A percentile compares a stretch with the other conserved stretches of the same genome.
Conservation (phyloP, 2,797 vertebrate genomes). For the Dryobates pubescens region DNA sequence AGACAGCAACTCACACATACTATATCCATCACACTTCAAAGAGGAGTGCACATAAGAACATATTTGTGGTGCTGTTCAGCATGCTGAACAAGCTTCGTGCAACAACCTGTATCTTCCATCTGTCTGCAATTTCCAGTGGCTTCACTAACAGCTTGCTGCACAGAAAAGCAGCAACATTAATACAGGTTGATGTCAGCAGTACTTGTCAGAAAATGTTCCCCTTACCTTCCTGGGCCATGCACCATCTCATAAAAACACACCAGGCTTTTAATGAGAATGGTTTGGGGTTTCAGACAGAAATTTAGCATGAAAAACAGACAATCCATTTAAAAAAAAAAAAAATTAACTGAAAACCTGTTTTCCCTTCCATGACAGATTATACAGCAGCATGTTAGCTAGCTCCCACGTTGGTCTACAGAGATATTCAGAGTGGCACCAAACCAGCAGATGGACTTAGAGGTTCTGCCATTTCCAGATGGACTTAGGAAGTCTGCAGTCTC, state of each 20-base stretch:
- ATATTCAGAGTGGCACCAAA: neutral
- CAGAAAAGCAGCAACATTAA: conserved; percentile 31
- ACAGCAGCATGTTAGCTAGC: neutral
- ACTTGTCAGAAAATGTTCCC: conserved; percentile 18
- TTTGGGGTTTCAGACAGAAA: conserved; percentile 37
- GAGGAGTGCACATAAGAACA: conserved; percentile 4
- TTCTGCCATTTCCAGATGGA: neutral
- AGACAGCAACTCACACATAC: conserved; percentile 52
- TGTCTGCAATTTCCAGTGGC: conserved; percentile 51
- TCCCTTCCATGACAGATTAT: conserved; percentile 40
- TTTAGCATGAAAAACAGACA: conserved; percentile 50
- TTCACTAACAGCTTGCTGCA: conserved; percentile 28
- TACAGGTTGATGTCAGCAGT: conserved; percentile 26
- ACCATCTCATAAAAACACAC: conserved; percentile 16
- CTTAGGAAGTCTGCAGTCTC: neutral
- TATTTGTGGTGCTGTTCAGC: conserved; percentile 44
- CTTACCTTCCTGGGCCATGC: neutral
- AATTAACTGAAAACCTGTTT: conserved; percentile 18
- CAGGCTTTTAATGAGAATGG: conserved; percentile 9
- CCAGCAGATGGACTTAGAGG: neutral
- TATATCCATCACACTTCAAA: conserved; percentile 57
- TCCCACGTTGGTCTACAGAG: neutral
- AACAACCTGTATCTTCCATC: conserved; percentile 63
- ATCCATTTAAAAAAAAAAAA: neutral
- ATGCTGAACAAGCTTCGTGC: conserved; percentile 32